These are phyloP conservation scores for Cotesia glomerata DNA, from an alignment of 1,140 invertebrate species.

Conservation along the genomic window DNA sequence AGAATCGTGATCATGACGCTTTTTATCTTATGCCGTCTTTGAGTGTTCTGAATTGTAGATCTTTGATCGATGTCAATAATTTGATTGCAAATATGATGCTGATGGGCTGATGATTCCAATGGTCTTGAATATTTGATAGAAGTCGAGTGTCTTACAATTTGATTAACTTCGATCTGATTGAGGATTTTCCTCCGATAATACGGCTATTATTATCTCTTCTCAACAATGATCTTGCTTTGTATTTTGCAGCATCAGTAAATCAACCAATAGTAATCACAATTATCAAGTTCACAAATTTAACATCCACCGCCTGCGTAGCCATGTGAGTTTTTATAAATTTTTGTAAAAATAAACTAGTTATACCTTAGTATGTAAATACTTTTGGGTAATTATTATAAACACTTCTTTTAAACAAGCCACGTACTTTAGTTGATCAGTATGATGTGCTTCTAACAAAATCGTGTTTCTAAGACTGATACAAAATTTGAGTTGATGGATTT, in stretches of 20 bases:
- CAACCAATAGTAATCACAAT: no score
- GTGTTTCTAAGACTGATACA: constrained; percentile 14
- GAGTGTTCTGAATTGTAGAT: background rate
- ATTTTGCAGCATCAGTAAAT: no score
- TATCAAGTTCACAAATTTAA: no score
- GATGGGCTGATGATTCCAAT: background rate
- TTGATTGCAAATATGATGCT: background rate
- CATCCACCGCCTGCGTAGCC: no score
- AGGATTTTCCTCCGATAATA: no score
- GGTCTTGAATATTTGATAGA: background rate
- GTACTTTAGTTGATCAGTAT: background rate
- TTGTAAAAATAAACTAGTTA: background rate
- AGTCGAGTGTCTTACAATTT: background rate
- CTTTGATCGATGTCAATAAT: background rate
- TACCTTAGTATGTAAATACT: no score
- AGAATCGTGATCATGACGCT: constrained; percentile 3
- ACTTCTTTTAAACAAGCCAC: no score
- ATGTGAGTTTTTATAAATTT: no score
- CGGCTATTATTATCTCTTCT: no score
- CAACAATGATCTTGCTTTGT: no score
- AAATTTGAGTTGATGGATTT: background rate
- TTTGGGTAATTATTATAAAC: no score
- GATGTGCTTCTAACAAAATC: constrained; percentile 5
- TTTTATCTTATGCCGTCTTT: background rate
- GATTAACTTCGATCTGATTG: no score